Evolutionary conservation across 2,797 vertebrate genomes (phyloP), one percentile per base, ranked within the genome.

Genomic region (Acanthiza pusilla): DNA sequence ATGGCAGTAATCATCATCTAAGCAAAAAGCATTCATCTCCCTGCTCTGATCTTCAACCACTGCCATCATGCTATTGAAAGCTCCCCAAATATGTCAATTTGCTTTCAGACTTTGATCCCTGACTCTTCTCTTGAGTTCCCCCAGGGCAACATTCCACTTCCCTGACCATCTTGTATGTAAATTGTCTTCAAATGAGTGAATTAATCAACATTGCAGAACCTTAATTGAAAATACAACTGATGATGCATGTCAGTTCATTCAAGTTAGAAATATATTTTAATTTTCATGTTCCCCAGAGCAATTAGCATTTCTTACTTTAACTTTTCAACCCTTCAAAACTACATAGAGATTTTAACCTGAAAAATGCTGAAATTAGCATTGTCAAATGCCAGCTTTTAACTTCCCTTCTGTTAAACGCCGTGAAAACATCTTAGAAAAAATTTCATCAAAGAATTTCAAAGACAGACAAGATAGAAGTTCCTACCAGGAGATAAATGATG

Each of bases 101-200:
- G 53, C 63, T 91, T 94, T 91, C 85, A 73, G 23, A 36, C 91
- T 96, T 95, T 84, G 88, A 93, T 96, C 89, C 82, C 45, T 68
- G 74, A 57, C 71, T 94, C 77, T 85, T 84, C 78, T 81, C 79
- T 78, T 48, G n/a, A 67, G 85, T 71, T 94, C 71, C 93, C 85
- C 38, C 68, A 67, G 80, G 91, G 93, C 77, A 84, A 32, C 74
- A 91, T 94, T 96, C 88, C 91, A 86, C 83, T 86, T 93, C 91
- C 71, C 88, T 93, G 80, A 80, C 89, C 88, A 82, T 91, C 83
- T 63, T 91, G 71, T 88, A 93, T 94, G 94, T 92, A 97, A 95
- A 95, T 96, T 93, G 85, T 94, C 95, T 96, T 95, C 93, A 96
- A 96, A 96, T 87, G 93, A 94, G 77, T 89, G 91, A 95, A 97